Evolutionary conservation across 1,140 invertebrate genomes (phyloP), one percentile per base, ranked within the genome.

Genomic region (Maniola jurtina): DNA sequence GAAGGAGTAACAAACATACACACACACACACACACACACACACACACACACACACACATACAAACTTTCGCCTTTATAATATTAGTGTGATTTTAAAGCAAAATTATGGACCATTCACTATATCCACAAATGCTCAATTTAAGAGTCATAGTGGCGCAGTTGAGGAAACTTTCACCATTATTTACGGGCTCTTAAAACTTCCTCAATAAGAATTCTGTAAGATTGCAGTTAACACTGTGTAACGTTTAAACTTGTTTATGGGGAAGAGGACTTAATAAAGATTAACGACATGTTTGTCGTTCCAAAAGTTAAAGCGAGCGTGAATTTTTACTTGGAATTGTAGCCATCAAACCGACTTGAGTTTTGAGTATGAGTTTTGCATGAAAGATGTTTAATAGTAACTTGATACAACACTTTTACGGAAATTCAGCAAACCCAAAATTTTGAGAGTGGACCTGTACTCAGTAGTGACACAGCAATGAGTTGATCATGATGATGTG

Each of bases 141-240:
- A 13, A 55, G 13, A 55, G 13, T 13, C 33, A 55, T 55, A 13
- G 35, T 55, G 13, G 54, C 54, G 13, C 34, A 33, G 25, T 55
- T 35, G 25, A 35, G 13, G 33, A 6, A 55, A 55, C 33, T 35
- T 55, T 1, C 15, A 33, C 13, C 13, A n/a, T 15, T 15, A 55
- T 55, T 55, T 55, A 55, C 35, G 25, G 34, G 13, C 54, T 55
- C 54, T 55, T 35, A 55, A 55, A 55, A 55, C 54, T 55, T 55
- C 54, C 1, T 2, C 54, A 55, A 35, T 55, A 55, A 36, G 34
- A 55, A 55, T 55, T 55, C 25, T 55, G 54, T 55, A 35, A 55
- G 54, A 35, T 36, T 34, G 34, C 54, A 35, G 25, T 55, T 55
- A 34, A 34, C 15, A 16, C 34, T 34, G 25, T 55, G 54, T 55